Percentiles rank a stretch among this genome's conserved stretches.
Conservation (phyloP, 2,113 vertebrate genomes). For the Pedetes capensis region DNA sequence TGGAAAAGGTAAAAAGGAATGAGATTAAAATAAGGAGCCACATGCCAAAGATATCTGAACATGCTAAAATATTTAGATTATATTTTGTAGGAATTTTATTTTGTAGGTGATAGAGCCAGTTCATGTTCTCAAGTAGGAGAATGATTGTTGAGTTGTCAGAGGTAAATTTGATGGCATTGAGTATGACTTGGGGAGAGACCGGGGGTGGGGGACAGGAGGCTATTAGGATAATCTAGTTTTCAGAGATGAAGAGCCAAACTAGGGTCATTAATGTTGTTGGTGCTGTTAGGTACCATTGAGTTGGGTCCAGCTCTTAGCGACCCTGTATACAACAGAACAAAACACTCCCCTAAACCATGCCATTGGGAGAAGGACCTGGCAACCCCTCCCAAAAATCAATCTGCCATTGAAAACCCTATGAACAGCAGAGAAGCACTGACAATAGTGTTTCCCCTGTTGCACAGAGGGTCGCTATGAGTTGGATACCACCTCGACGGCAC, state of each 20-base stretch:
- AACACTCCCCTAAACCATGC: too few species aligned
- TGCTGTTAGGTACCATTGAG: too few species aligned
- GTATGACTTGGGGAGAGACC: neutral
- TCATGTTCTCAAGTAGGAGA: neutral
- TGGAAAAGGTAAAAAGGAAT: neutral
- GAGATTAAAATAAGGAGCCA: neutral
- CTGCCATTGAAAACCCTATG: too few species aligned
- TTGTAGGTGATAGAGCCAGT: neutral
- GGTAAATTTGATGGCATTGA: neutral
- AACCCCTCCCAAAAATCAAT: too few species aligned
- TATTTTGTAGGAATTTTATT: neutral
- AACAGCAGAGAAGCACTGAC: too few species aligned
- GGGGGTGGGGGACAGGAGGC: neutral
- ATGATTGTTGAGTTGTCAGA: neutral
- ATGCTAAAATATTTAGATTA: neutral
- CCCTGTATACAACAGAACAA: too few species aligned
- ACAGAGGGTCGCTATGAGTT: too few species aligned
- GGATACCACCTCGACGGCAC: too few species aligned
- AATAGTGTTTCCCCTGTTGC: too few species aligned
- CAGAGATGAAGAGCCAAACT: neutral
- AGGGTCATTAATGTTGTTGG: too few species aligned
- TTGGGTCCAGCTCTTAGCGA: too few species aligned
- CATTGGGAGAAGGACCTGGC: too few species aligned
- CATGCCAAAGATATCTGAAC: neutral
- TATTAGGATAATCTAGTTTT: neutral